A percentile compares a stretch with the other conserved stretches of the same genome.
Conservation (phyloP, 2,888 invertebrate genomes). For the Clusia tigrina region DNA sequence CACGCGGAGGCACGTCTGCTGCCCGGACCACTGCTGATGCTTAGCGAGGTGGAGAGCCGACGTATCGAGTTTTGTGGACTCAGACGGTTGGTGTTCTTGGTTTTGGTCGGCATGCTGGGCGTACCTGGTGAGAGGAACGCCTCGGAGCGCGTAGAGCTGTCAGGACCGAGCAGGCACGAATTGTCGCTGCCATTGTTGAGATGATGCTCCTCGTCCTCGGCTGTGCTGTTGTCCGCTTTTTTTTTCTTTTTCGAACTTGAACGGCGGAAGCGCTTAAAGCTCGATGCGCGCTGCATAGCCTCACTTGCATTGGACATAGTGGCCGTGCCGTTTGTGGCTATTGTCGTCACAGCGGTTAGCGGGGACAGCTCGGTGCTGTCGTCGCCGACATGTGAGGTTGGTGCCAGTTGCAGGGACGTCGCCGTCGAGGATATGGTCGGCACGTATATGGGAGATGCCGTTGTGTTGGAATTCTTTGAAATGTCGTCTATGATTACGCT, state of each 20-base stretch:
- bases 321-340: constrained; percentile 44
- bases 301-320: constrained; percentile 35
- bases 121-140: constrained; percentile 35
- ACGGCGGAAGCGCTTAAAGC: constrained; percentile 74
- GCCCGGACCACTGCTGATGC: constrained; percentile 50
- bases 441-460: constrained; percentile 51
- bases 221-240: constrained; percentile 42
- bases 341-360: constrained; percentile 23
- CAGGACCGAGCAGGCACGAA: constrained; percentile 65
- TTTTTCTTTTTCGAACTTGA: constrained; percentile 73
- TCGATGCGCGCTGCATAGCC: constrained; percentile 63
- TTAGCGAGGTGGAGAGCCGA: constrained; percentile 53
- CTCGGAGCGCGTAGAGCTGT: constrained; percentile 68
- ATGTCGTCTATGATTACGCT: constrained; percentile 58
- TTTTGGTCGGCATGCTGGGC: constrained; percentile 71
- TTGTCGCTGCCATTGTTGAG: constrained; percentile 79
- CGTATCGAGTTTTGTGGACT: constrained; percentile 77
- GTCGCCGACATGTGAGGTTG: constrained; percentile 15
- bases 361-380: constrained; percentile 37
- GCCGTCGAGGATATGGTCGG: constrained; percentile 54
- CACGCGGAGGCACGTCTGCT: constrained; percentile 61
- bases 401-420: constrained; percentile 43
- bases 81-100: constrained; percentile 71
- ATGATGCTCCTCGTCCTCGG: constrained; percentile 69
- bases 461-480: constrained; percentile 53